These are phyloP conservation scores for Apodemia hepburni DNA, from an alignment of 2,888 invertebrate species.

Conservation along the genomic window DNA sequence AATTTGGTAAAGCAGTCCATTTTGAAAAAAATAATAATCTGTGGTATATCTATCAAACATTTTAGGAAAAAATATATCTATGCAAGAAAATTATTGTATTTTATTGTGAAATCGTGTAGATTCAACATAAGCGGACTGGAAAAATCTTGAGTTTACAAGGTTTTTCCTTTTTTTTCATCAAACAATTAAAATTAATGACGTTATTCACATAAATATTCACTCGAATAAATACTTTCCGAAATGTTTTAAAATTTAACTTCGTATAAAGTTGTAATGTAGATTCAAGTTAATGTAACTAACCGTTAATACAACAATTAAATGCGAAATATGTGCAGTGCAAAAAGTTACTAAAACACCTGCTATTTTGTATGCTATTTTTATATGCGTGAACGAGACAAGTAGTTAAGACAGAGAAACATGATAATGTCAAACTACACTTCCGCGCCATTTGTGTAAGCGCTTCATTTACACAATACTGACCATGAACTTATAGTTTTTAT, in stretches of 20 bases:
- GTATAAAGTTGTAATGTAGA: slow-evolving; percentile 1
- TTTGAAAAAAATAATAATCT: too few relatives aligned
- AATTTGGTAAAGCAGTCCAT: too few relatives aligned
- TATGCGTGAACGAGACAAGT: slow-evolving; percentile 27
- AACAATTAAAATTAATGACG: too few relatives aligned
- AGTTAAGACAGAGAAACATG: slow-evolving; percentile 36
- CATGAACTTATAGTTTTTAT: slow-evolving; percentile 70
- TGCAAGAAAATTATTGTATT: too few relatives aligned
- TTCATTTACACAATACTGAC: slow-evolving; percentile 40
- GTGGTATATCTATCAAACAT: too few relatives aligned
- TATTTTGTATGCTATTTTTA: slow-evolving; percentile 41
- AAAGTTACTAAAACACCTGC: slow-evolving; percentile 49
- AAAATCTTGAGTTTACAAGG: too few relatives aligned
- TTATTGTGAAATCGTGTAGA: too few relatives aligned
- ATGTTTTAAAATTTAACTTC: background rate
- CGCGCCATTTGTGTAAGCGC: slow-evolving; percentile 39
- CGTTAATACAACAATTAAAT: slow-evolving; percentile 63
- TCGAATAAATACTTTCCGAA: background rate
- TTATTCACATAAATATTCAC: background rate
- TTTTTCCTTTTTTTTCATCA: too few relatives aligned
- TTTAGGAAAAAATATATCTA: too few relatives aligned
- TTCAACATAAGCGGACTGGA: too few relatives aligned
- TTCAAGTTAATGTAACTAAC: slow-evolving; percentile 34
- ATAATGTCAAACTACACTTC: slow-evolving; percentile 66
- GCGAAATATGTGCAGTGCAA: slow-evolving; percentile 28